Evolutionary conservation across 2,888 invertebrate genomes (phyloP).

Genomic region (Myopa tessellatipennis): DNA sequence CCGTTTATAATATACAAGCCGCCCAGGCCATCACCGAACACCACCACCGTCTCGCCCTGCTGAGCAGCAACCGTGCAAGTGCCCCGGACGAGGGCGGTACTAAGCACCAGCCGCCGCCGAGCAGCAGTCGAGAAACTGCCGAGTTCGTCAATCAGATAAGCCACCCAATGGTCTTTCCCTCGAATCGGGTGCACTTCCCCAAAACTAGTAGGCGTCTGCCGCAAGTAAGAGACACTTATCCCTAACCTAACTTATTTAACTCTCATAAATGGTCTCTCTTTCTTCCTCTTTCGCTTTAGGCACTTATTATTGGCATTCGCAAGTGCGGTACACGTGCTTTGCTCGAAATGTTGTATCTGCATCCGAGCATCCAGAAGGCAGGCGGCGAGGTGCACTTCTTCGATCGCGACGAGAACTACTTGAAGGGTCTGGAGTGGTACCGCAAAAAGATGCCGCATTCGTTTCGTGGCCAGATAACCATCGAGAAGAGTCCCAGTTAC

Average conservation of each 20-base stretch:
- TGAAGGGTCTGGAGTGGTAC: conserved; percentile 95
- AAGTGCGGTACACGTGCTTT: conserved; percentile 97
- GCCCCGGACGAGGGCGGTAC: neutral
- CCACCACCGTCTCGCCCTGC: conserved; percentile 68
- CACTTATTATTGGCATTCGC: conserved; percentile 93
- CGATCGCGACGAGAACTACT: conserved; percentile 93
- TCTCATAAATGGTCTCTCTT: conserved; percentile 13
- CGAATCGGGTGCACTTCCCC: conserved; percentile 72
- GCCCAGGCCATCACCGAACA: conserved; percentile 73
- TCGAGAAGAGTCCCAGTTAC: conserved; percentile 98
- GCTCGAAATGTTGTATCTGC: conserved; percentile 94
- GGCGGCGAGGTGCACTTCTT: conserved; percentile 97
- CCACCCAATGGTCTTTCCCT: conserved; percentile 68
- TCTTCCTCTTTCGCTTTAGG: conserved; percentile 67
- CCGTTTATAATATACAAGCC: conserved; percentile 82
- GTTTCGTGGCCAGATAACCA: conserved; percentile 90
- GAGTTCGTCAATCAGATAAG: conserved; percentile 62
- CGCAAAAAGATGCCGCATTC: conserved; percentile 93
- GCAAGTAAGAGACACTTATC: conserved; percentile 65
- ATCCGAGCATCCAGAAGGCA: conserved; percentile 91
- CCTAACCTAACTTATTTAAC: neutral
- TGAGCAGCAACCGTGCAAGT: conserved; percentile 51
- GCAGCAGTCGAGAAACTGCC: conserved; percentile 43
- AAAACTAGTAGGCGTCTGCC: conserved; percentile 75
- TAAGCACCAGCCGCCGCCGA: conserved; percentile 6